Conservation (phyloP, 2,888 invertebrate genomes). For the Agonopterix heracliana region DNA sequence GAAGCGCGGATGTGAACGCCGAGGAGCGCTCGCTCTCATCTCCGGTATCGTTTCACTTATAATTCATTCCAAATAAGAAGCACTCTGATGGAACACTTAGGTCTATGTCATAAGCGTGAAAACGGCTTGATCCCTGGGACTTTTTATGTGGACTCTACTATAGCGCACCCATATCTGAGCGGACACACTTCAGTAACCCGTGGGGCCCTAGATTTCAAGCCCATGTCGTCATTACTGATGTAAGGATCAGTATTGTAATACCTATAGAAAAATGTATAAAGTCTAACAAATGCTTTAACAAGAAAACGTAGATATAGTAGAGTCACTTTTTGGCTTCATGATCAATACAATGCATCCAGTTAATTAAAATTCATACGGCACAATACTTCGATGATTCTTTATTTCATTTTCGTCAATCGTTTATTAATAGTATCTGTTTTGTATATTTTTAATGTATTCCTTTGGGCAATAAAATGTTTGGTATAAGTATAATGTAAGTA, state of each 20-base stretch:
- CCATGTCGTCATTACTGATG: too few species aligned
- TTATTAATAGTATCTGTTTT: background rate
- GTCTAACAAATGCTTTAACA: too few species aligned
- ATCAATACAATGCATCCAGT: background rate
- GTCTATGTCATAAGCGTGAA: too few species aligned
- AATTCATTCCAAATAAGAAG: too few species aligned
- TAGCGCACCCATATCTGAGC: constrained; percentile 40
- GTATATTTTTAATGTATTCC: background rate
- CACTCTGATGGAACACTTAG: too few species aligned
- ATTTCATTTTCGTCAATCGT: background rate
- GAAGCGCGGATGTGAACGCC: background rate
- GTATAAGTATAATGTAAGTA: background rate
- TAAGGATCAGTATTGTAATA: too few species aligned
- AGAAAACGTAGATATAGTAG: too few species aligned
- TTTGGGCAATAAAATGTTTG: background rate
- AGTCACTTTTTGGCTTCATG: too few species aligned
- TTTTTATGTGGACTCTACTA: too few species aligned
- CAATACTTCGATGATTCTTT: constrained; percentile 1
- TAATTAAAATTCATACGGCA: constrained; percentile 6
- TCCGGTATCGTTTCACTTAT: constrained; percentile 58
- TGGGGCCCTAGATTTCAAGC: background rate
- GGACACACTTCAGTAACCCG: constrained; percentile 43
- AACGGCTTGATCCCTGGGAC: too few species aligned
- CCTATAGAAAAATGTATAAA: too few species aligned
- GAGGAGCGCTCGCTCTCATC: constrained; percentile 38